A percentile compares a stretch with the other conserved stretches of the same genome.
These are phyloP conservation scores for Drosophila conformis DNA, from an alignment of 2,888 invertebrate species.

Conservation along the genomic window DNA sequence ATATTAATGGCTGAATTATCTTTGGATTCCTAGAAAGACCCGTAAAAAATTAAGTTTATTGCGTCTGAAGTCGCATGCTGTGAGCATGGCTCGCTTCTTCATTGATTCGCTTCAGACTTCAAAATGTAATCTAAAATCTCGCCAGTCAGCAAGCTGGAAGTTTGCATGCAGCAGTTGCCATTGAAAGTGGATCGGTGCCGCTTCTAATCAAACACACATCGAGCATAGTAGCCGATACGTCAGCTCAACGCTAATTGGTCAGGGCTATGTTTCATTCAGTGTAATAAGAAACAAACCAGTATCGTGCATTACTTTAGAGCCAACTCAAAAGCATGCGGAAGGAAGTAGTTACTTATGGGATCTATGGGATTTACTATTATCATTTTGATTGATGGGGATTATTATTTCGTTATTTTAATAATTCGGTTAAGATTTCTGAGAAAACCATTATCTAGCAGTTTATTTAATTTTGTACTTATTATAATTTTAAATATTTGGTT, in stretches of 20 bases:
- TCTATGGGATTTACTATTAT: too few relatives aligned
- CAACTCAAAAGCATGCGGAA: not conserved
- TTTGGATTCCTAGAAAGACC: not conserved
- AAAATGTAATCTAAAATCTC: not conserved
- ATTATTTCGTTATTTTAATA: not conserved
- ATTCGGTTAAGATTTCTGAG: too few relatives aligned
- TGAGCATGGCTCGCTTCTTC: not conserved
- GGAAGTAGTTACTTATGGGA: not conserved
- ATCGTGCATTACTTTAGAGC: not conserved
- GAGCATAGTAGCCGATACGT: not conserved
- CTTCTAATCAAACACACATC: constrained; percentile 1
- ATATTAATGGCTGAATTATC: not conserved
- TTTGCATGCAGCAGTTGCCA: constrained; percentile 33
- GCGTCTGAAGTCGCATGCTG: not conserved
- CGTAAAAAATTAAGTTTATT: not conserved
- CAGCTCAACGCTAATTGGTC: constrained; percentile 55
- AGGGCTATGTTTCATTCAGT: constrained; percentile 14
- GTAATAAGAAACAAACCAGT: constrained; percentile 8
- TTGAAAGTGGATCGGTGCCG: constrained; percentile 6
- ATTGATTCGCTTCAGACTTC: not conserved
- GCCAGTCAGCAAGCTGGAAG: constrained; percentile 6
- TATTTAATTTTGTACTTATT: too few relatives aligned
- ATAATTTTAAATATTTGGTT: not conserved
- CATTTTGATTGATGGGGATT: not conserved
- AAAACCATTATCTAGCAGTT: too few relatives aligned